Evolutionary conservation across 64 coral and sea anemone genomes (phyloP), one percentile per base, ranked within the genome.

Genomic region (Anthopleura sola): DNA sequence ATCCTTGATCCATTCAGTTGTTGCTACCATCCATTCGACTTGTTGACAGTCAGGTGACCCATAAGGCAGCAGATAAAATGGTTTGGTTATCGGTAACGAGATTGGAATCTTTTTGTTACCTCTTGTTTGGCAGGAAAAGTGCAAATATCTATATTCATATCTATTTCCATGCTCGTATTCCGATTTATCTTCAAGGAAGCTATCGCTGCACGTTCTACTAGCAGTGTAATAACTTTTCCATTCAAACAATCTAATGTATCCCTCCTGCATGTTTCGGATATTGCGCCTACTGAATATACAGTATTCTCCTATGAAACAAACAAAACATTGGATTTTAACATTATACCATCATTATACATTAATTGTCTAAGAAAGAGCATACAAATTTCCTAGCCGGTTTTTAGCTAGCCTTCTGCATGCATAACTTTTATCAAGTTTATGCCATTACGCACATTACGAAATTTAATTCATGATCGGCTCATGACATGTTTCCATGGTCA

Each of bases 21-120:
- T 68, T 14, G 32, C 83, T 68, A 85, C 36, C 60, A 49, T 49
- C 83, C 83, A 85, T 26, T 91, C 31, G 24, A 91, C 89, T 85
- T 86, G 84, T 26, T 91, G 89, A 37, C 89, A 85, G 31, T 85
- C 50, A 6, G 2, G 14, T 47, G 83, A 85, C 17, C 31, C 56
- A 33, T 38, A 85, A 20, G 83, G 24, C 83, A 85, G 31, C 29
- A 85, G 60, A 85, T 36, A 85, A 64, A 85, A 85, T 1, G 83
- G 20, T 6, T 51, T 58, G 68, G 11, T 36, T 36, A 38, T 74
- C 68, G 14, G 84, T 26, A 62, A 62, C 50, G 50, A 53, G 50
- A 53, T 53, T 13, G 50, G 50, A 14, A 53, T 53, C 50, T 53
- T 53, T 53, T 53, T 17, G 50, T 53, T 14, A 13, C 50, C 40